These are phyloP conservation scores for Danaus melanippus DNA, from an alignment of 1,140 invertebrate genomes.

Conservation along the genomic window DNA sequence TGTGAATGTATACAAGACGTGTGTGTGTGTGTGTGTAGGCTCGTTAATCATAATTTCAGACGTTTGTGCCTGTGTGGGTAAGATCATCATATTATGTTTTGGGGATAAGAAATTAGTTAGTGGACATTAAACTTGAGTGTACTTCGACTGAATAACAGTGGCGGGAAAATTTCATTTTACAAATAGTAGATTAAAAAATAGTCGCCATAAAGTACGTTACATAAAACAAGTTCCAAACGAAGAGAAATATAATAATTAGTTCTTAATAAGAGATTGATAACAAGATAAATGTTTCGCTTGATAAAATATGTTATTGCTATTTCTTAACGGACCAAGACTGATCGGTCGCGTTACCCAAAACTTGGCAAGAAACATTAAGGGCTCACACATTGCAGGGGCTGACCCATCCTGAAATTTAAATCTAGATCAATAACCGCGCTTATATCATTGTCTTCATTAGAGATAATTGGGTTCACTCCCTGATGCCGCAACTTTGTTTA, in stretches of 20 bases:
- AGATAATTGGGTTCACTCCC: constrained; percentile 70
- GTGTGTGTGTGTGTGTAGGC: constrained; percentile 56
- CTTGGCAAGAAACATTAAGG: constrained; percentile 69
- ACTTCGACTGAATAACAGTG: constrained; percentile 28
- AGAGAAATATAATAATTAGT: too few relatives aligned
- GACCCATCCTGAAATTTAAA: constrained; percentile 72
- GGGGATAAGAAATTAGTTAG: constrained; percentile 72
- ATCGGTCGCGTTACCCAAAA: constrained; percentile 34
- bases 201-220: too few relatives aligned
- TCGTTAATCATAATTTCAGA: constrained; percentile 71
- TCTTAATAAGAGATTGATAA: too few relatives aligned
- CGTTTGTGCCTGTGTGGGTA: constrained; percentile 67
- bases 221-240: too few relatives aligned
- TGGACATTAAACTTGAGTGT: constrained; percentile 66
- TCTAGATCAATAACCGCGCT: constrained; percentile 72
- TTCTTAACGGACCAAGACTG: constrained; percentile 30
- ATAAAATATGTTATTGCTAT: background rate
- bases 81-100: constrained; percentile 68
- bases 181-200: too few relatives aligned
- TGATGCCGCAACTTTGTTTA: constrained; percentile 64
- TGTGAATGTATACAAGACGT: constrained; percentile 31
- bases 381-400: constrained; percentile 64
- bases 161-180: constrained; percentile 1
- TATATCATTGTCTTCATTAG: constrained; percentile 73
- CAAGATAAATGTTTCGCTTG: too few relatives aligned